phyloP scores from a whole-genome alignment of 2,888 invertebrate species.

The Orthosia gothica region DNA sequence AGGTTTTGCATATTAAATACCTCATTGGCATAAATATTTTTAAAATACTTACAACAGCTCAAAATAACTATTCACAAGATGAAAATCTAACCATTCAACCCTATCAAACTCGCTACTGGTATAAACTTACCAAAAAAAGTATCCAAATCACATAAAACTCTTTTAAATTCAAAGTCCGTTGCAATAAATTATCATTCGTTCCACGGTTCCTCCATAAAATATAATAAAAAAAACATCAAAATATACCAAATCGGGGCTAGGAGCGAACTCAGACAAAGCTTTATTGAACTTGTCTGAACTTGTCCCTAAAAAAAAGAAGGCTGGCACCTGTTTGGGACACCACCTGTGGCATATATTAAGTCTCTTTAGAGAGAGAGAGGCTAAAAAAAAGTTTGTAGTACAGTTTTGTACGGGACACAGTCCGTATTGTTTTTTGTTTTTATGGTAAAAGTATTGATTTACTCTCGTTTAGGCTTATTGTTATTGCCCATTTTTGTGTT shows the following conservation, averaged over 20 bases:
- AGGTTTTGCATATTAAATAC: neutral
- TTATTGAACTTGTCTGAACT: constrained; percentile 88
- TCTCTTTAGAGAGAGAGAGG: constrained; percentile 62
- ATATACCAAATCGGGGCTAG: constrained; percentile 81
- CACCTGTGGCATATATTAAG: constrained; percentile 87
- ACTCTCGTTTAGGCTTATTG: constrained; percentile 66
- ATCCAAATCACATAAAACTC: constrained; percentile 61
- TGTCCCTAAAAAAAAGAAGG: constrained; percentile 74
- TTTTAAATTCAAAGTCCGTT: constrained; percentile 75
- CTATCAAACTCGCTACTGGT: constrained; percentile 54
- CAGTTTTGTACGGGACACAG: constrained; percentile 67
- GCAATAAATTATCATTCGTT: constrained; percentile 85
- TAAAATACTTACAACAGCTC: neutral
- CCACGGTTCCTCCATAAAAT: constrained; percentile 66
- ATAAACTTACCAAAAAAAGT: constrained; percentile 41
- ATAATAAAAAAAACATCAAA: constrained; percentile 72
- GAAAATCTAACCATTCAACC: constrained; percentile 28
- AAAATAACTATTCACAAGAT: neutral
- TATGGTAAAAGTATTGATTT: constrained; percentile 68
- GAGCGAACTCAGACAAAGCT: constrained; percentile 82
- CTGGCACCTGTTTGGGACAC: constrained; percentile 84
- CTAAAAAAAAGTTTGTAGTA: constrained; percentile 65
- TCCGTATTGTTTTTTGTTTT: constrained; percentile 40
- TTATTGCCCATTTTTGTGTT: constrained; percentile 66
- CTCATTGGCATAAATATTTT: neutral